These are phyloP conservation scores for Microtus richardsoni DNA, from an alignment of 2,113 vertebrate genomes.

Conservation along the genomic window DNA sequence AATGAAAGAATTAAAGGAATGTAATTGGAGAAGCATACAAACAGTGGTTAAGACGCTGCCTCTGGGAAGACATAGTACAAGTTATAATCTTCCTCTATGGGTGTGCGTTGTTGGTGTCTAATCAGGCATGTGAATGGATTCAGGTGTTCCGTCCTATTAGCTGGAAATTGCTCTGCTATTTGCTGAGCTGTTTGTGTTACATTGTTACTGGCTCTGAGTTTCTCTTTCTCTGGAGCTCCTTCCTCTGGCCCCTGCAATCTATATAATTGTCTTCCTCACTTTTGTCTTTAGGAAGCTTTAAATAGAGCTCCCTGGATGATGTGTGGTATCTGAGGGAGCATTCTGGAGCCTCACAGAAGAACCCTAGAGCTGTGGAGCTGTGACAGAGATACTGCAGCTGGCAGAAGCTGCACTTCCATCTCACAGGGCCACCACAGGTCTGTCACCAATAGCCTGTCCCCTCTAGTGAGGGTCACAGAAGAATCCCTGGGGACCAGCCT, in stretches of 20 bases:
- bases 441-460: background rate
- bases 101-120: slow-evolving; percentile 84
- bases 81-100: slow-evolving; percentile 86
- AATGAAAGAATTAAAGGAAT: slow-evolving; percentile 84
- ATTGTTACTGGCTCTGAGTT: slow-evolving; percentile 73
- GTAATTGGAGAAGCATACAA: slow-evolving; percentile 84
- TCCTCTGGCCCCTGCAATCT: slow-evolving; percentile 64
- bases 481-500: accelerated
- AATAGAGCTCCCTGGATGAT: slow-evolving; percentile 59
- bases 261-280: slow-evolving; percentile 76
- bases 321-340: slow-evolving; percentile 28
- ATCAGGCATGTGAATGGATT: slow-evolving; percentile 84
- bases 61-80: slow-evolving; percentile 84
- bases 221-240: slow-evolving; percentile 53
- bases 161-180: slow-evolving; percentile 82
- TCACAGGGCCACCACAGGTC: accelerated
- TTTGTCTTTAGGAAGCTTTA: slow-evolving; percentile 70
- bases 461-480: accelerated
- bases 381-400: background rate
- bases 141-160: slow-evolving; percentile 85
- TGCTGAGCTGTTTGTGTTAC: slow-evolving; percentile 81
- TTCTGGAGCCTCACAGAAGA: background rate
- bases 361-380: background rate
- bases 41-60: slow-evolving; percentile 84
- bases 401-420: background rate